A percentile compares a stretch with the other conserved stretches of the same genome.
Conservation (phyloP, 2,888 invertebrate species). For the Drosophila infuscata region DNA sequence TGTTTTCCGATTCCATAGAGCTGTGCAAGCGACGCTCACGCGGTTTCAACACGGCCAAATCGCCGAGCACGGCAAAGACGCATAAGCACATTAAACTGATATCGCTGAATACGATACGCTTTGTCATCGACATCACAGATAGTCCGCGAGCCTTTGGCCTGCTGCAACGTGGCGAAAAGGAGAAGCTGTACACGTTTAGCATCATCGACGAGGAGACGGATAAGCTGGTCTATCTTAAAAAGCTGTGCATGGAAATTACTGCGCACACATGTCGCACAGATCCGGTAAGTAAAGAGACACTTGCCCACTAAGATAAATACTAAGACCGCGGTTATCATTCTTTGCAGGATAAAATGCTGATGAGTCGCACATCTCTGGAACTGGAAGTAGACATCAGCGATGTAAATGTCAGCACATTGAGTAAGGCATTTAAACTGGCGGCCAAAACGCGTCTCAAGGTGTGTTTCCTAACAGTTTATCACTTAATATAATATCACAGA, state of each 20-base stretch:
- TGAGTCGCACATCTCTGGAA: constrained; percentile 87
- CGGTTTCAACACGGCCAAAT: constrained; percentile 89
- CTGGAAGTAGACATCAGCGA: constrained; percentile 95
- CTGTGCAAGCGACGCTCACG: constrained; percentile 95
- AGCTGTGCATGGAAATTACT: constrained; percentile 95
- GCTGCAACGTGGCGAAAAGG: constrained; percentile 95
- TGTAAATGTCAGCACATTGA: constrained; percentile 93
- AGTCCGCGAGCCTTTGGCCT: constrained; percentile 96
- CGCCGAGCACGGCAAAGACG: constrained; percentile 91
- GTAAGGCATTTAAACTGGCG: constrained; percentile 96
- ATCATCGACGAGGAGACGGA: constrained; percentile 93
- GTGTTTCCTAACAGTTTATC: constrained; percentile 30
- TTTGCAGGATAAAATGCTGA: constrained; percentile 83
- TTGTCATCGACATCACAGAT: constrained; percentile 95
- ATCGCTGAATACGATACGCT: constrained; percentile 94
- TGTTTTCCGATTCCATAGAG: constrained; percentile 97
- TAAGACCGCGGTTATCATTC: background rate
- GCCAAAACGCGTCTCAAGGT: constrained; percentile 93
- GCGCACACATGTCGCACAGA: constrained; percentile 96
- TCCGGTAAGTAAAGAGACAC: constrained; percentile 89
- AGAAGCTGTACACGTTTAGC: constrained; percentile 94
- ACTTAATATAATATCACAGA: background rate
- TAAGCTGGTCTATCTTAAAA: constrained; percentile 92
- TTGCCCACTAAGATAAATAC: background rate
- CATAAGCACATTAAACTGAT: constrained; percentile 96